Evolutionary conservation across 2,888 invertebrate species (phyloP), one percentile per base, ranked within the genome.

Genomic region (Eupeodes luniger): DNA sequence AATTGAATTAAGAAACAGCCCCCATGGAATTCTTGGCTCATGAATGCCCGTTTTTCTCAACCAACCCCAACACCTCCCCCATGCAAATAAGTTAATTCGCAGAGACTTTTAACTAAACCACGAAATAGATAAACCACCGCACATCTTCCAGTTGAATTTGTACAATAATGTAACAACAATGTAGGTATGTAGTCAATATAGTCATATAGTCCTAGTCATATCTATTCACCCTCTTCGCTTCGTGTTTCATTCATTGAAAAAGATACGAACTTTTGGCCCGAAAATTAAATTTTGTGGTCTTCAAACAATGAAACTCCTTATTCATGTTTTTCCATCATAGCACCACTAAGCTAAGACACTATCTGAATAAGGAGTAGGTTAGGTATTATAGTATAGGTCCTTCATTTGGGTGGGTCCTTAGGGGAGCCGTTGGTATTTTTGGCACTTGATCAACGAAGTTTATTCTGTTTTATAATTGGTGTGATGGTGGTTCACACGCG

Each of bases 211-310:
- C 27, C 11, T 40, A n/a, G 44, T 11, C 40, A 61, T 27, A 3
- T 27, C 27, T 27, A 27, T 27, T 27, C 27, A 27, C 27, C 27
- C 27, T 27, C 27, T 27, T 27, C 59, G n/a, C 47, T 49, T 69
- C 61, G 59, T 72, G 49, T 51, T 72, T 9, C 59, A 16, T 72
- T 9, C 59, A 16, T 69, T 70, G 40, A 55, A 34, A 9, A 70
- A 27, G 27, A 27, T 27, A 19, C 49, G 9, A 81, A 81, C 76
- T 81, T 81, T 53, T 59, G 57, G 10, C 19, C 57, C 27, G 67
- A 34, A 82, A 86, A 86, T 86, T 86, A 62, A 86, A 86, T 86
- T 82, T 76, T 79, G 82, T 64, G 86, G 86, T 82, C 64, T 79
- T 70, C 69, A 14, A 27, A 53, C 51, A 47, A 59, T 49, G n/a